A percentile compares a stretch with the other conserved stretches of the same genome.
Evolutionary conservation across 2,888 invertebrate genomes (phyloP).

Genomic region (Callyntrura sp.): DNA sequence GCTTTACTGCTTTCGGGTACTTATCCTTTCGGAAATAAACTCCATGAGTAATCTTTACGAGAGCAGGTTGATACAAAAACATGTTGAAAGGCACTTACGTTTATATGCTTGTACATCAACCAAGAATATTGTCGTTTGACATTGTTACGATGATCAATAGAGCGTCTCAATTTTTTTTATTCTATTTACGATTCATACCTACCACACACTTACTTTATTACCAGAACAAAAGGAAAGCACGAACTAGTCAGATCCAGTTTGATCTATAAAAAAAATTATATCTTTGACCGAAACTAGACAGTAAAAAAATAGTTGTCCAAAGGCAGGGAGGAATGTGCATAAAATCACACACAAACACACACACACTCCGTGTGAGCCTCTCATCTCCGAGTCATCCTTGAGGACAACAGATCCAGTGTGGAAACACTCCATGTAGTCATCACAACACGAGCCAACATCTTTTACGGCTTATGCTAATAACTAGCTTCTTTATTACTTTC

Average conservation of each 20-base stretch:
- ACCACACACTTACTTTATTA: too few species aligned
- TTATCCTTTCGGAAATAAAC: constrained; percentile 44
- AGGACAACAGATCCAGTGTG: too few species aligned
- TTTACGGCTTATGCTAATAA: constrained; percentile 41
- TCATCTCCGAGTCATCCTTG: background rate
- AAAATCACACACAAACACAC: too few species aligned
- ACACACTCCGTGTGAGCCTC: too few species aligned
- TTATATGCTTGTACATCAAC: background rate
- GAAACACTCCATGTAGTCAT: background rate
- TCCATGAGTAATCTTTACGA: background rate
- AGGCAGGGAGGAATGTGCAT: too few species aligned
- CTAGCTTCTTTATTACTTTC: constrained; percentile 53
- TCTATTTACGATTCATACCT: background rate
- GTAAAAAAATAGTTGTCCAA: too few species aligned
- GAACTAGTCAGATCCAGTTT: background rate
- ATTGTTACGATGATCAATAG: background rate
- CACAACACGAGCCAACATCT: constrained; percentile 3
- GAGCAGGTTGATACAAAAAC: background rate
- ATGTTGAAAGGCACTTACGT: constrained; percentile 5
- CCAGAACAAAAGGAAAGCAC: background rate
- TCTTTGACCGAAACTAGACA: too few species aligned
- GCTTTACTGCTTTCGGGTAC: constrained; percentile 42
- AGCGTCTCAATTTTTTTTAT: constrained; percentile 1
- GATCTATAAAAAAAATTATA: too few species aligned
- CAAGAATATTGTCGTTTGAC: background rate